phyloP scores from a whole-genome alignment of 53 echinoderm and acorn worm genomes.

The Paracentrotus lividus region DNA sequence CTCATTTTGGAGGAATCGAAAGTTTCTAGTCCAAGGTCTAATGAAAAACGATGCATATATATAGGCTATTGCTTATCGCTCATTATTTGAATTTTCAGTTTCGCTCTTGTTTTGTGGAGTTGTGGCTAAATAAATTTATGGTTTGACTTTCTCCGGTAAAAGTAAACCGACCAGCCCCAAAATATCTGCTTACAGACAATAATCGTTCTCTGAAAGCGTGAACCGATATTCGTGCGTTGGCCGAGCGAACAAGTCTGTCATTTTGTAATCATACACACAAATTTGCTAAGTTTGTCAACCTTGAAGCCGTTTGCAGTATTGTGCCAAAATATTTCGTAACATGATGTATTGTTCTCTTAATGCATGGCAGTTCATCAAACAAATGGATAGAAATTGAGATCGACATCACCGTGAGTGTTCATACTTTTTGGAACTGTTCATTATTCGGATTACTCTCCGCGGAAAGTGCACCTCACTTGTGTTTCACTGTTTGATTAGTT shows the following conservation, averaged over 20 bases:
- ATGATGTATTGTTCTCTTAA: neutral
- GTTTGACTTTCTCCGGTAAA: neutral
- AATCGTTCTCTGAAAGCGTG: neutral
- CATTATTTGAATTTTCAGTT: neutral
- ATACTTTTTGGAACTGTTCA: neutral
- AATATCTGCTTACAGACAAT: neutral
- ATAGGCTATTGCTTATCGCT: neutral
- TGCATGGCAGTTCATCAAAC: slow-evolving; percentile 1
- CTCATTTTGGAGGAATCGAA: too few relatives aligned
- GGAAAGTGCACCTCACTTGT: neutral
- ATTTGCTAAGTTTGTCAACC: neutral
- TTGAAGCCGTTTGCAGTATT: neutral
- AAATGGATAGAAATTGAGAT: neutral
- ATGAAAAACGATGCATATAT: neutral
- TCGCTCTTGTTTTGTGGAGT: neutral
- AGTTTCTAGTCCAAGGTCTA: too few relatives aligned
- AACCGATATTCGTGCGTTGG: neutral
- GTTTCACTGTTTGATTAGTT: neutral
- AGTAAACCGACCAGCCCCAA: neutral
- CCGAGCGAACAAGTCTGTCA: too few relatives aligned
- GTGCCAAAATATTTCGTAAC: slow-evolving; percentile 2
- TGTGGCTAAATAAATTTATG: neutral
- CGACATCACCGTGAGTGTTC: neutral
- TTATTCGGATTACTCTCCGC: neutral
- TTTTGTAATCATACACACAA: neutral